Percentiles rank a stretch among this genome's conserved stretches.
phyloP scores from a whole-genome alignment of 2,888 invertebrate species.

The Stenotaenia linearis region DNA sequence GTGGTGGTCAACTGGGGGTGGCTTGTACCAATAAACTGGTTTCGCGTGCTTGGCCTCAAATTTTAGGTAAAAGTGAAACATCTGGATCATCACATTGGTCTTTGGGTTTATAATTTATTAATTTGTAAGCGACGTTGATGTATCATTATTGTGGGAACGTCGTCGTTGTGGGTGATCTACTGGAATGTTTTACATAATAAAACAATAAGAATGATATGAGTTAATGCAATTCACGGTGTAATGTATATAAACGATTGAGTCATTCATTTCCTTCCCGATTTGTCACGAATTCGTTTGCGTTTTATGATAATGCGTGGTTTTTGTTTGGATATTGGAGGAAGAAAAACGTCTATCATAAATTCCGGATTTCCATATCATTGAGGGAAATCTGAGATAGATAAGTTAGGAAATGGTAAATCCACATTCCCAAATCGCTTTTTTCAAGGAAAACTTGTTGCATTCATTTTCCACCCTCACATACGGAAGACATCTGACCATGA shows the following conservation, averaged over 20 bases:
- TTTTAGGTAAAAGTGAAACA: neutral
- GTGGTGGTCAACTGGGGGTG: neutral
- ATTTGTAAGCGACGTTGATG: neutral
- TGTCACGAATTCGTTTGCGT: neutral
- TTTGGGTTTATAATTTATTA: neutral
- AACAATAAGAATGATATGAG: neutral
- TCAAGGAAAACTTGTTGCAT: neutral
- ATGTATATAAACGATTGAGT: neutral
- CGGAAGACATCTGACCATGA: slow-evolving; percentile 1
- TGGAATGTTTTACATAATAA: neutral
- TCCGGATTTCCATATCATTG: neutral
- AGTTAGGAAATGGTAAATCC: neutral
- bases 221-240: neutral
- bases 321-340: neutral
- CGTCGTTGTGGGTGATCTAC: neutral
- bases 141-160: too few relatives aligned
- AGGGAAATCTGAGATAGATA: neutral
- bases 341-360: neutral
- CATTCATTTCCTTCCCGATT: neutral
- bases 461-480: neutral
- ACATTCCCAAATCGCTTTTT: neutral
- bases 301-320: too few relatives aligned
- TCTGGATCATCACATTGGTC: neutral
- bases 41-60: neutral
- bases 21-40: neutral